phyloP scores from a whole-genome alignment of 1,140 invertebrate species.

The Zophobas morio region DNA sequence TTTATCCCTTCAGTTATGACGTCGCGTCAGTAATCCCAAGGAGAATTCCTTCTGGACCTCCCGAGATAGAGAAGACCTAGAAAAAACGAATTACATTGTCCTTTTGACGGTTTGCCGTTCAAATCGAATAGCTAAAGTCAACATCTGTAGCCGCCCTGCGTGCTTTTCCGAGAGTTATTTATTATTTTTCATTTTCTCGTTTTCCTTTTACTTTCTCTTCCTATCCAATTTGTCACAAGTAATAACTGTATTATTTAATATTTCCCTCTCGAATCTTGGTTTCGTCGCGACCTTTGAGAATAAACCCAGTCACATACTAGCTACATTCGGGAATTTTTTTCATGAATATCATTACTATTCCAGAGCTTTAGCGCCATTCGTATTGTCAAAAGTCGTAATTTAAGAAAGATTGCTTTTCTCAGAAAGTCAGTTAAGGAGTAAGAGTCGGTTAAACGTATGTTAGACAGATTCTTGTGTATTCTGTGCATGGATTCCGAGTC shows the following conservation, averaged over 20 bases:
- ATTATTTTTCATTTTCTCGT: slow-evolving; percentile 48
- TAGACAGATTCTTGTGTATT: background rate
- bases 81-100: slow-evolving; percentile 52
- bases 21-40: slow-evolving; percentile 28
- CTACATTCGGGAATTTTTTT: slow-evolving; percentile 30
- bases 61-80: slow-evolving; percentile 41
- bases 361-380: background rate
- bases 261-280: slow-evolving; percentile 32
- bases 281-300: slow-evolving; percentile 4
- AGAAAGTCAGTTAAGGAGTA: background rate
- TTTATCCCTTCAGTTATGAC: slow-evolving; percentile 37
- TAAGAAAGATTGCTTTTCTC: background rate
- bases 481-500: background rate
- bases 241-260: slow-evolving; percentile 47
- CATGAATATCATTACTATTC: slow-evolving; percentile 32
- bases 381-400: background rate
- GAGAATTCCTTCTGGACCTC: slow-evolving; percentile 45
- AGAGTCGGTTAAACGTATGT: slow-evolving; percentile 9
- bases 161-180: slow-evolving; percentile 42
- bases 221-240: slow-evolving; percentile 46
- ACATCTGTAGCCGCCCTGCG: slow-evolving; percentile 44
- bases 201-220: slow-evolving; percentile 32
- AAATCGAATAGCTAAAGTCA: slow-evolving; percentile 27
- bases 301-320: slow-evolving; percentile 34
- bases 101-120: slow-evolving; percentile 47